These are phyloP conservation scores for Bos javanicus DNA, from an alignment of 2,113 vertebrate species.

Conservation along the genomic window DNA sequence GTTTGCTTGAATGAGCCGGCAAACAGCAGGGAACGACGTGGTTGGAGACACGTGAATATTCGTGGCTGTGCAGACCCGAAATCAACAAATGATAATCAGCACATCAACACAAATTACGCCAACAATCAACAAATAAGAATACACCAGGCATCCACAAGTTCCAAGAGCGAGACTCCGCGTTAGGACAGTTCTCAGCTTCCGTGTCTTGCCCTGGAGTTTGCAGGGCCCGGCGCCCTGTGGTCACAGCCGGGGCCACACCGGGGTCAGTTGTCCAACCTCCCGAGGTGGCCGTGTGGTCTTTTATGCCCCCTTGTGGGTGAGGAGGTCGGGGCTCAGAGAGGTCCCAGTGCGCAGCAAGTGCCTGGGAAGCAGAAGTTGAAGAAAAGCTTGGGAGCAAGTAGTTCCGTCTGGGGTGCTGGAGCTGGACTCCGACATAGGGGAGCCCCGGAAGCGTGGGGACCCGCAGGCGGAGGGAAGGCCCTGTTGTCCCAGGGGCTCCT, in stretches of 20 bases:
- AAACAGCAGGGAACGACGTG: background rate
- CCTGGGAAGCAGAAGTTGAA: background rate
- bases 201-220: fast-evolving
- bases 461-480: background rate
- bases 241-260: background rate
- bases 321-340: background rate
- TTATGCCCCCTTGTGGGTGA: background rate
- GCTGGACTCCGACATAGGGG: too few species aligned
- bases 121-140: background rate
- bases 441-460: background rate
- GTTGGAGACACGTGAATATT: background rate
- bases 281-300: fast-evolving
- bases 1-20: background rate
- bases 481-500: background rate
- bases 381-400: background rate
- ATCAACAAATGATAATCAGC: background rate
- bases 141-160: background rate
- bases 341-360: fast-evolving
- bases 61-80: background rate
- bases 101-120: background rate
- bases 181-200: fast-evolving
- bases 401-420: too few species aligned
- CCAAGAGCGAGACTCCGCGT: fast-evolving
- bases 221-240: fast-evolving
- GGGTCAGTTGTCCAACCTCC: background rate